These are phyloP conservation scores for Achroia grisella DNA, from an alignment of 1,140 invertebrate genomes.

Conservation along the genomic window DNA sequence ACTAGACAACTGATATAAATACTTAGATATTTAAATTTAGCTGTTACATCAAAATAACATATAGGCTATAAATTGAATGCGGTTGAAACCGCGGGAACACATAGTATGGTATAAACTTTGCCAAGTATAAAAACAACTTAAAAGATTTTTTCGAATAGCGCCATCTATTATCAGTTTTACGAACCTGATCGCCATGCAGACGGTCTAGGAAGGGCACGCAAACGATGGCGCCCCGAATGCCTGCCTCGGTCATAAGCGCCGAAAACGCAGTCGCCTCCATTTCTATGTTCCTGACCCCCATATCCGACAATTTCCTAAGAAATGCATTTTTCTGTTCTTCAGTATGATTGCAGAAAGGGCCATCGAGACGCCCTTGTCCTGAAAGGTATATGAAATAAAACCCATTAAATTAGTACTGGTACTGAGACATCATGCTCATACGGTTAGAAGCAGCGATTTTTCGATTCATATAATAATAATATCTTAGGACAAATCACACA, in stretches of 20 bases:
- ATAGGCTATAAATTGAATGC: too few species aligned
- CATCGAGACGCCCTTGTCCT: conserved; percentile 92
- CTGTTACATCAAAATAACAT: too few species aligned
- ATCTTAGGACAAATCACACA: too few species aligned
- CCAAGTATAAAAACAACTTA: too few species aligned
- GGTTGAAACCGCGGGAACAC: too few species aligned
- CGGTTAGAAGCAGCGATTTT: background rate
- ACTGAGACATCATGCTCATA: background rate
- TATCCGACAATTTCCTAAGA: conserved; percentile 78
- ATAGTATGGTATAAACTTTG: too few species aligned
- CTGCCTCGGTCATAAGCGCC: conserved; percentile 89
- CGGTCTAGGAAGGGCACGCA: conserved; percentile 94
- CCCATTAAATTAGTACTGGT: too few species aligned
- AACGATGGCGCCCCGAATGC: conserved; percentile 89
- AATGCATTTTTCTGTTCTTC: conserved; percentile 90
- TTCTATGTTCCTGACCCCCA: conserved; percentile 95
- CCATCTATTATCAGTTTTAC: background rate
- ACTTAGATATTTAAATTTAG: too few species aligned
- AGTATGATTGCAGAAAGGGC: conserved; percentile 93
- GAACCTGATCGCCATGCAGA: conserved; percentile 93
- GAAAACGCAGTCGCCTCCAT: conserved; percentile 97
- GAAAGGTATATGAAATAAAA: background rate
- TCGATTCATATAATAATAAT: background rate
- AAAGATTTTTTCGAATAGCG: background rate
- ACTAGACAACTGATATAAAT: too few species aligned